Conservation (phyloP, 1,140 invertebrate genomes). For the Centruroides sculpturatus region DNA sequence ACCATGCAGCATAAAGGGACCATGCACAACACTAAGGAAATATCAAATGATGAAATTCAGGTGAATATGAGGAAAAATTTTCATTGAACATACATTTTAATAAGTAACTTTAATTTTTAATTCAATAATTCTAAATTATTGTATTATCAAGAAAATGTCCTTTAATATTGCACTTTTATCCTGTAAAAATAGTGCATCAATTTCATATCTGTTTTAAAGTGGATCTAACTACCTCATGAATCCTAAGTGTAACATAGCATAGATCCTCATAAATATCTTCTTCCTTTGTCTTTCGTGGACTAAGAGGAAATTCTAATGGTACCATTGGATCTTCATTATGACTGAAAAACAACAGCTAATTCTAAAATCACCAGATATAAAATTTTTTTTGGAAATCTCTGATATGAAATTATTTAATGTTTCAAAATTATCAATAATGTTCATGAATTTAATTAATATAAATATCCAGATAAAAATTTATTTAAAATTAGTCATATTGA, state of each 20-base stretch:
- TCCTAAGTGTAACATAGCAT: conserved; percentile 59
- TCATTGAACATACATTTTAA: too few species aligned
- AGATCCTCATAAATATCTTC: conserved; percentile 76
- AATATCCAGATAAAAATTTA: too few species aligned
- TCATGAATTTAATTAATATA: too few species aligned
- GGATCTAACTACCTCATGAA: conserved; percentile 16
- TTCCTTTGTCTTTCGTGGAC: conserved; percentile 40
- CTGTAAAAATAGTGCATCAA: not conserved
- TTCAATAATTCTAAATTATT: too few species aligned
- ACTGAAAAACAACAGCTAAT: conserved; percentile 2
- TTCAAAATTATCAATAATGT: too few species aligned
- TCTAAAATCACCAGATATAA: not conserved
- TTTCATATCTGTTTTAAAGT: not conserved
- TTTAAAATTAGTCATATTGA: too few species aligned
- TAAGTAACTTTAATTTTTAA: too few species aligned
- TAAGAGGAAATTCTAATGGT: conserved; percentile 13
- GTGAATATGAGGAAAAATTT: too few species aligned
- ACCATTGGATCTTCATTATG: conserved; percentile 18
- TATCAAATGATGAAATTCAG: too few species aligned
- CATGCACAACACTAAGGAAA: too few species aligned
- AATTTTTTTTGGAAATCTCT: not conserved
- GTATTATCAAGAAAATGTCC: too few species aligned
- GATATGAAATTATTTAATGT: not conserved
- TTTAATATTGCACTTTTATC: not conserved
- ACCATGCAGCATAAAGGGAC: too few species aligned